Conservation (phyloP, 2,797 vertebrate species). For the Enteromius radiatus region DNA sequence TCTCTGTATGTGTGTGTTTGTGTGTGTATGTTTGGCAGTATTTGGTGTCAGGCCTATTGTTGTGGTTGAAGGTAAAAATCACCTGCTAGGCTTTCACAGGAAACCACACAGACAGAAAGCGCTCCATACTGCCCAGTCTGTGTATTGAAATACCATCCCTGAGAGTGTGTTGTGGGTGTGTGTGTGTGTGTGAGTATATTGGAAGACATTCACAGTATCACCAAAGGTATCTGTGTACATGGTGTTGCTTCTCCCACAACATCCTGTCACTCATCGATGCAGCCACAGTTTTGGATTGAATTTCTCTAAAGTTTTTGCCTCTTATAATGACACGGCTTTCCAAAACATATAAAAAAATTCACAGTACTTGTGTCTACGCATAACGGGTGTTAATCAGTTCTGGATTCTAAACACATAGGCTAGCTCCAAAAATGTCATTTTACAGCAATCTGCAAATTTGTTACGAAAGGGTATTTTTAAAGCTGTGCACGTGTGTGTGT, state of each 20-base stretch:
- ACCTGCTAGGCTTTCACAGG: constrained; percentile 66
- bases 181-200: constrained; percentile 57
- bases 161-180: constrained; percentile 51
- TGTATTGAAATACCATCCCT: constrained; percentile 64
- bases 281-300: constrained; percentile 48
- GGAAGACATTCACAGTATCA: constrained; percentile 64
- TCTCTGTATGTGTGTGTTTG: constrained; percentile 50
- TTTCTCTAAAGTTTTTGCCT: constrained; percentile 37
- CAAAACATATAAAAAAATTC: not conserved
- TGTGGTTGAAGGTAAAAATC: constrained; percentile 63
- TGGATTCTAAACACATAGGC: not conserved
- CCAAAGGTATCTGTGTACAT: constrained; percentile 62
- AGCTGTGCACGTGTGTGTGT: not conserved
- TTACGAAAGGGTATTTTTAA: constrained; percentile 23
- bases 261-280: constrained; percentile 60
- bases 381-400: constrained; percentile 6
- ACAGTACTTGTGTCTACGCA: not conserved
- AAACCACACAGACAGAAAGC: constrained; percentile 70
- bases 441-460: not conserved
- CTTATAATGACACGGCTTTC: not conserved
- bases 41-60: constrained; percentile 62
- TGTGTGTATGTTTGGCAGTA: constrained; percentile 53
- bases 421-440: not conserved
- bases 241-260: constrained; percentile 63
- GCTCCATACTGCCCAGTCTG: constrained; percentile 54